Base-by-base conservation (phyloP, 2,797 vertebrate species). In the Enoplosus armatus region DNA sequence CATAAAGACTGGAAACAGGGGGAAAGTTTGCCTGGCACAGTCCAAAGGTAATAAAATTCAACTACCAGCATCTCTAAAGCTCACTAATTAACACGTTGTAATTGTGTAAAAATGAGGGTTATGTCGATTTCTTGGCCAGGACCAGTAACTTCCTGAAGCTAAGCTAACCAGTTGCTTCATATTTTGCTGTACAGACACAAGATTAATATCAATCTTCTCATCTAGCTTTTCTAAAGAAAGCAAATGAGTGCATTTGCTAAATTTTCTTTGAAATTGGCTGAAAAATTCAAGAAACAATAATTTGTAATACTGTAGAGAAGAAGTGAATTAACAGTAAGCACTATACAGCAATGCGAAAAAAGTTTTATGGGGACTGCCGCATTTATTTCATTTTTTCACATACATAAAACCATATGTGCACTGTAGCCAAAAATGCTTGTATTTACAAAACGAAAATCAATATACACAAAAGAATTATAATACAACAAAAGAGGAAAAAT, bases 371-470 rank as follows among this genome's bases (percentile, higher is more conserved):
- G 59, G 70, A 87, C 72, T 79, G 86, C 76, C 51, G 79, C 79
- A 77, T 92, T 93, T 92, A 87, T 87, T 88, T 77, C 1, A 24
- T 59, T 78, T 78, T 70, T 67, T 75, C 86, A 91, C 87, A 90
- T 86, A 93, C 89, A 92, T 85, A 81, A 85, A 88, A 75, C 81
- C 78, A 86, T 87, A 85, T 90, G 82, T 91, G 90, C 85, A 93
- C 82, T 62, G 86, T 90, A 84, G 90, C 85, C 84, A 87, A 91
- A 90, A 85, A 79, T 67, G 75, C 64, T 73, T 29, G 37, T 86
- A 93, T 91, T 88, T 93, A 93, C 91, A 94, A 87, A 87, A 85
- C 82, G 53, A 2, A 70, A 81, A 85, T 72, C 22, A 37, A 81
- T 88, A 90, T 87, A 88, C 85, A 91, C 80, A 90, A 68, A 88